Conservation (phyloP, 2,797 vertebrate species). For the Sebastes goodei region DNA sequence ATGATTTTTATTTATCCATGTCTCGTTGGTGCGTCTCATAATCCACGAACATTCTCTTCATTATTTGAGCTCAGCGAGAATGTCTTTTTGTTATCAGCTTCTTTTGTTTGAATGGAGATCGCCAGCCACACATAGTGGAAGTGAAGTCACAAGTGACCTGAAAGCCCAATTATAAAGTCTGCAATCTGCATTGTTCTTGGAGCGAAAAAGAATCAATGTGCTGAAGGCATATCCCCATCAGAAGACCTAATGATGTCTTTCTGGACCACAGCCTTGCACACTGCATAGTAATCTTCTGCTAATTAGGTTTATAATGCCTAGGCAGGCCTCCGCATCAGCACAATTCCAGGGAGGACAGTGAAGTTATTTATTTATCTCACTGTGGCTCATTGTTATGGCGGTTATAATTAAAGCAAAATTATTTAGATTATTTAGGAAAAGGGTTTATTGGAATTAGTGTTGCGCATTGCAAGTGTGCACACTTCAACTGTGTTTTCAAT, state of each 20-base stretch:
- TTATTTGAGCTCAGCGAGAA: slow-evolving; percentile 64
- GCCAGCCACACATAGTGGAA: slow-evolving; percentile 70
- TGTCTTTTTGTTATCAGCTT: slow-evolving; percentile 66
- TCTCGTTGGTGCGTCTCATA: slow-evolving; percentile 47
- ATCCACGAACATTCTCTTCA: slow-evolving; percentile 61
- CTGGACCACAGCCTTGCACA: slow-evolving; percentile 87
- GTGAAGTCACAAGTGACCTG: slow-evolving; percentile 84
- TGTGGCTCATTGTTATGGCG: slow-evolving; percentile 76
- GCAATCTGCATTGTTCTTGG: slow-evolving; percentile 88
- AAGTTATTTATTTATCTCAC: slow-evolving; percentile 86
- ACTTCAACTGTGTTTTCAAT: slow-evolving; percentile 67
- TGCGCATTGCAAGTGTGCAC: slow-evolving; percentile 56
- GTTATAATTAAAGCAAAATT: slow-evolving; percentile 84
- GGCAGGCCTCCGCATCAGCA: slow-evolving; percentile 85
- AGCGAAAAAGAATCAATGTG: slow-evolving; percentile 87
- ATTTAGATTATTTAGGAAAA: slow-evolving; percentile 74
- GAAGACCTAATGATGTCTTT: slow-evolving; percentile 89
- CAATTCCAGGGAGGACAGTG: slow-evolving; percentile 82
- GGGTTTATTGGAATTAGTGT: slow-evolving; percentile 77
- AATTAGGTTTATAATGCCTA: slow-evolving; percentile 89
- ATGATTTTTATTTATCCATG: slow-evolving; percentile 48
- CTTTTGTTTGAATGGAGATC: slow-evolving; percentile 76
- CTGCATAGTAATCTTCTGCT: slow-evolving; percentile 90
- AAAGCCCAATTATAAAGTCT: slow-evolving; percentile 88
- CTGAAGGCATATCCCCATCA: slow-evolving; percentile 89